phyloP scores from a whole-genome alignment of 1,140 invertebrate species.

The Scaptomyza hsui region DNA sequence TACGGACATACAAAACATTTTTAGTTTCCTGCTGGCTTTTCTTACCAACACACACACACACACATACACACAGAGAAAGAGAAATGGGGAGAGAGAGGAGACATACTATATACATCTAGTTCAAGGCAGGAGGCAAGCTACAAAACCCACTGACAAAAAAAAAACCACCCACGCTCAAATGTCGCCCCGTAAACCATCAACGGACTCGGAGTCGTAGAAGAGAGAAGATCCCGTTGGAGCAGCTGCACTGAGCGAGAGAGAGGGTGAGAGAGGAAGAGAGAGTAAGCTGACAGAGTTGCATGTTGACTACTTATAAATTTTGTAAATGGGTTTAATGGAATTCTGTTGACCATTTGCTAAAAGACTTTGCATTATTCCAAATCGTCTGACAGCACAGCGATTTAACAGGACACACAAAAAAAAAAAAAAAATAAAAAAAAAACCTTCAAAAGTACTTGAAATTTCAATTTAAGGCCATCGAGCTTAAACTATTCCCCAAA shows the following conservation, averaged over 20 bases:
- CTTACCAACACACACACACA: constrained; percentile 32
- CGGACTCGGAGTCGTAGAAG: not conserved
- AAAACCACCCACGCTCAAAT: constrained; percentile 45
- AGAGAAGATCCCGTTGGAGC: not conserved
- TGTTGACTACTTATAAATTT: constrained; percentile 46
- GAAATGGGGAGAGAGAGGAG: constrained; percentile 16
- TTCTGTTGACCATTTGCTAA: constrained; percentile 34
- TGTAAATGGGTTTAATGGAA: constrained; percentile 38
- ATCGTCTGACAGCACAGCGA: constrained; percentile 15
- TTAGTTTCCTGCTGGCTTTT: constrained; percentile 79
- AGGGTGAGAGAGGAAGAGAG: not conserved
- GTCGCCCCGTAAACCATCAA: constrained; percentile 17
- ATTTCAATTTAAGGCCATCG: too few species aligned
- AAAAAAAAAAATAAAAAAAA: not conserved
- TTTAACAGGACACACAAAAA: constrained; percentile 9
- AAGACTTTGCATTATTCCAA: constrained; percentile 6
- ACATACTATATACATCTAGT: not conserved
- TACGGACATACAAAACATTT: constrained; percentile 82
- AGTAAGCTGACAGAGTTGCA: constrained; percentile 17
- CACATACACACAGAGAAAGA: constrained; percentile 25
- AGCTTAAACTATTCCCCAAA: not conserved
- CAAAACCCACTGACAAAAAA: constrained; percentile 17
- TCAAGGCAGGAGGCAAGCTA: not conserved
- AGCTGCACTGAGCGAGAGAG: constrained; percentile 1
- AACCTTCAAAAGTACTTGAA: too few species aligned